Evolutionary conservation across 1,140 invertebrate genomes (phyloP).

Genomic region (Aleiodes sp.): DNA sequence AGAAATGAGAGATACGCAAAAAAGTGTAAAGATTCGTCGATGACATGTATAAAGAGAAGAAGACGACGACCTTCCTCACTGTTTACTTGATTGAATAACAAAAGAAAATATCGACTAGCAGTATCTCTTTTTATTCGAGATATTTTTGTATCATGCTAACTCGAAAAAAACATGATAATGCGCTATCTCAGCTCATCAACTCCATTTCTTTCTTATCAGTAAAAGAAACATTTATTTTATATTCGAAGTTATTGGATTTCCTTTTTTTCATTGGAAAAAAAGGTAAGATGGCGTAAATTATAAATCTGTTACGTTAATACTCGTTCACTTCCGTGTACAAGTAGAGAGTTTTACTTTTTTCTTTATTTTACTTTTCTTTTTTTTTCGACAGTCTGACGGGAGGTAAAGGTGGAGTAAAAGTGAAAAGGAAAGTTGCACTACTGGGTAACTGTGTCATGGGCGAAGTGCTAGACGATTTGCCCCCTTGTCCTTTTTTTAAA

Average conservation of each 20-base stretch:
- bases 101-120: background rate
- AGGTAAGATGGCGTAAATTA: no score
- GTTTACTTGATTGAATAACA: slow-evolving; percentile 20
- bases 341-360: slow-evolving; percentile 7
- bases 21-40: background rate
- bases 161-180: background rate
- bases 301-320: background rate
- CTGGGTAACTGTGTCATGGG: slow-evolving; percentile 55
- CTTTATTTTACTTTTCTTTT: slow-evolving; percentile 1
- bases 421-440: slow-evolving; percentile 56
- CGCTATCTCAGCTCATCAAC: background rate
- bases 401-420: slow-evolving; percentile 49
- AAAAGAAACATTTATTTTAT: background rate
- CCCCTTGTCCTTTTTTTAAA: slow-evolving; percentile 21
- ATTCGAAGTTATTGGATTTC: background rate
- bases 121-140: background rate
- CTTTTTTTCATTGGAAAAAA: no score
- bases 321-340: background rate
- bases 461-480: slow-evolving; percentile 26
- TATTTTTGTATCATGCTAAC: background rate
- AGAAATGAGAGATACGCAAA: background rate
- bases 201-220: background rate
- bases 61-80: slow-evolving; percentile 26
- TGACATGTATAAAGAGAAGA: background rate
- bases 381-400: background rate